Percentiles rank a stretch among this genome's conserved stretches.
Conservation (phyloP, 2,888 invertebrate genomes). For the Habroteleia sp. region DNA sequence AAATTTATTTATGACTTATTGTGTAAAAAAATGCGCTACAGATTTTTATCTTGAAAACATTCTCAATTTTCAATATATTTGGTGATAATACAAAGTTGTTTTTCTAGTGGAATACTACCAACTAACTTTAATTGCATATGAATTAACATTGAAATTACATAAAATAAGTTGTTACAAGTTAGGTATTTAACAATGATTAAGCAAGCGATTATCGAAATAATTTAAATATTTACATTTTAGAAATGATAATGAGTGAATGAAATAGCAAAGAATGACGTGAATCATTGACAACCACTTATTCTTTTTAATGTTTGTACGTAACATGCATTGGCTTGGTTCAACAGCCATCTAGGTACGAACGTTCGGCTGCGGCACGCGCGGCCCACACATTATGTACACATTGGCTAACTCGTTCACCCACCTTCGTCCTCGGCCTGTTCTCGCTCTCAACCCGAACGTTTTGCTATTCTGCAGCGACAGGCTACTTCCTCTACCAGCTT, state of each 20-base stretch:
- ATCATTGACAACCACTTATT: conserved; percentile 3
- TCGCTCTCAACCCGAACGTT: conserved; percentile 67
- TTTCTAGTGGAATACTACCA: no score
- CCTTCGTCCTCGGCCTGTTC: conserved; percentile 76
- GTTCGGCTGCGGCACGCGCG: conserved; percentile 62
- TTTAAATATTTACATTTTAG: conserved; percentile 1
- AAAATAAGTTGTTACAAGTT: no score
- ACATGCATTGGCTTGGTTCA: conserved; percentile 7
- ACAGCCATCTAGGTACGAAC: conserved; percentile 16
- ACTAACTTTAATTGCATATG: no score
- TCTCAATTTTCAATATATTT: no score
- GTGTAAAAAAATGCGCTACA: no score
- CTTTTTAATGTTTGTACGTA: conserved; percentile 7
- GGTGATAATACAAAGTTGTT: no score
- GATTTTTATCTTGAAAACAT: no score
- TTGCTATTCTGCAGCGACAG: conserved; percentile 31
- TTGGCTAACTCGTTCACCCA: conserved; percentile 74
- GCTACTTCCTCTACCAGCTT: conserved; percentile 67
- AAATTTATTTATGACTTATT: no score
- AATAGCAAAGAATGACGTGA: conserved; percentile 3
- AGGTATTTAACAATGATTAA: no score
- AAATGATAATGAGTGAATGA: not conserved
- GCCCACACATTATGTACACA: conserved; percentile 69
- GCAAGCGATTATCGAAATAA: conserved; percentile 17
- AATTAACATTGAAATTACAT: no score